phyloP scores from a whole-genome alignment of 2,113 vertebrate genomes.

The Hystrix cristata region DNA sequence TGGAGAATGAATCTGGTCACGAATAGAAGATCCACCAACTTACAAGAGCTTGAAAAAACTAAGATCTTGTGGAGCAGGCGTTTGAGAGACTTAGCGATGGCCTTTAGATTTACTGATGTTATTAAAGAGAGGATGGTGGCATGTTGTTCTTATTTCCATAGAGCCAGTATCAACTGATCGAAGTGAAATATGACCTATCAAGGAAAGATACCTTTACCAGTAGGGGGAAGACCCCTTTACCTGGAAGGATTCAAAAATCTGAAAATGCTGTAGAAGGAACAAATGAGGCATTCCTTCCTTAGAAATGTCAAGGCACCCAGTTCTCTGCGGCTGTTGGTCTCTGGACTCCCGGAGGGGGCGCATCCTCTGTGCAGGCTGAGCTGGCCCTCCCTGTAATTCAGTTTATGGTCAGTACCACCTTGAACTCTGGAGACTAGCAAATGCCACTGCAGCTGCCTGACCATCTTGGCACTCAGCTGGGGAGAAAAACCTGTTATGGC shows the following conservation, averaged over 20 bases:
- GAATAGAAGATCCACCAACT: background rate
- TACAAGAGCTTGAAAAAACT: background rate
- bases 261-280: constrained; percentile 31
- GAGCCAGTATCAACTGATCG: background rate
- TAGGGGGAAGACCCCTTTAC: background rate
- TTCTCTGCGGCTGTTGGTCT: background rate
- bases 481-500: constrained; percentile 20
- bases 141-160: constrained; percentile 53
- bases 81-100: background rate
- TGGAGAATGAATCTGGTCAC: background rate
- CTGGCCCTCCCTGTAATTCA: constrained; percentile 9
- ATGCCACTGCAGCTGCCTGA: constrained; percentile 16
- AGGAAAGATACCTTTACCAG: background rate
- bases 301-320: background rate
- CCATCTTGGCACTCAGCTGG: constrained; percentile 18
- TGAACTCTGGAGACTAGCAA: constrained; percentile 48
- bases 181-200: constrained; percentile 7
- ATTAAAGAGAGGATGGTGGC: background rate
- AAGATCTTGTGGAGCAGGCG: background rate
- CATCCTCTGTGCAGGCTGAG: background rate
- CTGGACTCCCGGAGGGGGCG: background rate
- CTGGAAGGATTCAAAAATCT: constrained; percentile 8
- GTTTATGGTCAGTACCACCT: constrained; percentile 61
- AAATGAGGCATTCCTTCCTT: background rate
- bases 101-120: constrained; percentile 24